Conservation (phyloP, 2,797 vertebrate species). For the Falco columbarius region DNA sequence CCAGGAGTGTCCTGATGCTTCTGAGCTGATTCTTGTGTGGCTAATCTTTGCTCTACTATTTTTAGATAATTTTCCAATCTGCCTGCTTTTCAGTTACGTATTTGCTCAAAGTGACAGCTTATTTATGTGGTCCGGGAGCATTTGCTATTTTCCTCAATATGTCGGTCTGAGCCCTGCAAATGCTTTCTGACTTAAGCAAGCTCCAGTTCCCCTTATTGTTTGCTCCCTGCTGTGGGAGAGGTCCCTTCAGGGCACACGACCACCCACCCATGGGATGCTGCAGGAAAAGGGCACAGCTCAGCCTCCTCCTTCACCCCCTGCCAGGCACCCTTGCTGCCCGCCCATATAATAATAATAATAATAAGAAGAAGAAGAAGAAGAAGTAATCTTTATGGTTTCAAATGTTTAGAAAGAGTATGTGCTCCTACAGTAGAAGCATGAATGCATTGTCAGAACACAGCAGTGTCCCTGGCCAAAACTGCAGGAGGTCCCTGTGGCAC, state of each 20-base stretch:
- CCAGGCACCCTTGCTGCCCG: accelerated
- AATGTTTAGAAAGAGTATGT: not conserved
- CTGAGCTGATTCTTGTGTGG: constrained; percentile 30
- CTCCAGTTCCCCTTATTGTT: not conserved
- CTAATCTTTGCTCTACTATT: constrained; percentile 57
- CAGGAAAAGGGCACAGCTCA: not conserved
- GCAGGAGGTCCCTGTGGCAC: not conserved
- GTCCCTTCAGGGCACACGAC: accelerated
- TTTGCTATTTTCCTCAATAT: not conserved
- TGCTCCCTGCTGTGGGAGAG: not conserved
- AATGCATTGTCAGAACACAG: not conserved
- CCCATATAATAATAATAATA: accelerated
- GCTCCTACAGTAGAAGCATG: not conserved
- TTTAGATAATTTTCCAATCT: constrained; percentile 50
- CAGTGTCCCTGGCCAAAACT: accelerated
- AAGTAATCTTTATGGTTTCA: not conserved
- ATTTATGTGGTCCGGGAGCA: not conserved
- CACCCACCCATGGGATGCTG: not conserved
- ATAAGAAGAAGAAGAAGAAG: not conserved
- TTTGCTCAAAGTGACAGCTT: not conserved
- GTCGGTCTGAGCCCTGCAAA: not conserved
- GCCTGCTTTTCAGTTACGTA: not conserved
- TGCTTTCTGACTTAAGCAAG: not conserved
- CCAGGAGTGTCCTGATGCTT: constrained; percentile 37
- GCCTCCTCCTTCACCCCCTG: not conserved